Base-by-base conservation (phyloP, 2,888 invertebrate genomes). In the Cecidostiba fungosa region DNA sequence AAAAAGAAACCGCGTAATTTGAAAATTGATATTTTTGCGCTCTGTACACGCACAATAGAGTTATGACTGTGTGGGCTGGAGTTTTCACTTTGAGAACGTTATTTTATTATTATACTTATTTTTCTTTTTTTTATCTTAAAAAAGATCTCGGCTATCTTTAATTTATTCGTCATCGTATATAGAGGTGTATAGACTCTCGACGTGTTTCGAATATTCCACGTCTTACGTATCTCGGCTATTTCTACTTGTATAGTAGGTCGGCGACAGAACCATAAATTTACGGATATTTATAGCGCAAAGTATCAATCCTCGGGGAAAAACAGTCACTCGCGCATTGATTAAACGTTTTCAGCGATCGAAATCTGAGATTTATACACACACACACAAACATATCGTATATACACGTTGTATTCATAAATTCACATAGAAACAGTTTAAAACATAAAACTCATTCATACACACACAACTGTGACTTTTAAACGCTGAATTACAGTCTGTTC, bases 1-100 rank as follows among this genome's bases (percentile, higher is more conserved):
- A 50, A 80, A 50, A 77, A 78, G 73, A 77, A 85, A 77, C 79
- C 69, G 36, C 26, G 16, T 47, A 76, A 76, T 79, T 78, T 69
- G n/a, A 36, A 69, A 76, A 47, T 54, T 66, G 19, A 39, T 32
- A 72, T 43, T 72, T 73, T 36, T 26, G 29, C 66, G 66, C 29
- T 23, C 1, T 62, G 26, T 6, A 26, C 6, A 19, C 2, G 59
- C 10, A 10, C 59, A 23, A 59, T 23, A 1, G 62, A 10, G n/a
- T n/a, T n/a, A 0, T 47, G 47, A 62, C 5, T 47, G n/a, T 10
- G 54, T 54, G 54, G 4, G 29, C 54, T 4, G n/a, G n/a, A 54
- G 54, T 29, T 66, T 66, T 66, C 66, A 66, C 66, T 59, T n/a
- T 23, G n/a, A 8, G 12, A 66, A 23, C 29, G 29, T 66, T 26